Conservation (phyloP, 2,113 vertebrate species). For the Brachionichthys hirsutus region DNA sequence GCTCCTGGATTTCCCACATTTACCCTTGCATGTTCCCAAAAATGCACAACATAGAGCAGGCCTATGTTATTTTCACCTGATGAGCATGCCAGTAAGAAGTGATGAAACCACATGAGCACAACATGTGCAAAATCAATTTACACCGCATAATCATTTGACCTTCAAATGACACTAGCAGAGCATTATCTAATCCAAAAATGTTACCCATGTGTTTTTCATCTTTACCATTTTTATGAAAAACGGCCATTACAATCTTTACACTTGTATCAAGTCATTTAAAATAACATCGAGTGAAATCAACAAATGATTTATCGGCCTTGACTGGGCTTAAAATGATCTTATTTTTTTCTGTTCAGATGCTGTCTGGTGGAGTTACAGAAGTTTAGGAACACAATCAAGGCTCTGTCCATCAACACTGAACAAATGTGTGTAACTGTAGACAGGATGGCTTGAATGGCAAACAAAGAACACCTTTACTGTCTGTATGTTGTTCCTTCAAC, state of each 20-base stretch:
- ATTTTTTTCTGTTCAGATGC: background rate
- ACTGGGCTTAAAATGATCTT: slow-evolving; percentile 13
- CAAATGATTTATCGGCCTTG: slow-evolving; percentile 18
- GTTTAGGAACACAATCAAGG: too few relatives aligned
- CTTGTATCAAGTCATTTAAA: slow-evolving; percentile 12
- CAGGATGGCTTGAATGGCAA: too few relatives aligned
- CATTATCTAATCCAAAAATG: slow-evolving; percentile 8
- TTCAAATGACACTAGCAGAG: slow-evolving; percentile 14
- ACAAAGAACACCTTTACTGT: too few relatives aligned
- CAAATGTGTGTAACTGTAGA: too few relatives aligned
- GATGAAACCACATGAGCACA: slow-evolving; percentile 17
- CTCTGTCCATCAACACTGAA: too few relatives aligned
- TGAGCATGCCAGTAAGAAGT: slow-evolving; percentile 28
- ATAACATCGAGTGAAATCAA: slow-evolving; percentile 13
- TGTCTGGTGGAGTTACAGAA: background rate
- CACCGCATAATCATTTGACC: slow-evolving; percentile 25
- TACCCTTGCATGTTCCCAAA: slow-evolving; percentile 29
- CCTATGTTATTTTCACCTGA: slow-evolving; percentile 19
- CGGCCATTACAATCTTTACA: background rate
- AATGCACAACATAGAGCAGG: slow-evolving; percentile 3
- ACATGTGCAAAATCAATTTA: slow-evolving; percentile 22
- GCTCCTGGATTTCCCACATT: slow-evolving; percentile 1
- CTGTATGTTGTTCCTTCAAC: too few relatives aligned
- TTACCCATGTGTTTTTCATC: too few relatives aligned
- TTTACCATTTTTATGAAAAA: slow-evolving; percentile 1